A percentile compares a stretch with the other conserved stretches of the same genome.
phyloP scores from a whole-genome alignment of 2,113 vertebrate genomes.

The Hiodon alosoides region DNA sequence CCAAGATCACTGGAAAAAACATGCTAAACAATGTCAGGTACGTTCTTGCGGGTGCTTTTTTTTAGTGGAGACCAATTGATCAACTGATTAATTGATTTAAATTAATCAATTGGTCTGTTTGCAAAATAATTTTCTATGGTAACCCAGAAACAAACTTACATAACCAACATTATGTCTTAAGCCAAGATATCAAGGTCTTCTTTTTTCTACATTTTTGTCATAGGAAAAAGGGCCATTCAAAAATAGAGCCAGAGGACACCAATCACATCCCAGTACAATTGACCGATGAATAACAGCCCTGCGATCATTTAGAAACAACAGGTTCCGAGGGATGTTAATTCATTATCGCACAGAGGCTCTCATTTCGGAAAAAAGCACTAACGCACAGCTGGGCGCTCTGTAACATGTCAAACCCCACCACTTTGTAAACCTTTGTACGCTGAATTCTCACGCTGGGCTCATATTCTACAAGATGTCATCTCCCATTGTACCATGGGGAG shows the following conservation, averaged over 20 bases:
- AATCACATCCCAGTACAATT: not conserved
- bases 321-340: not conserved
- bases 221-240: not conserved
- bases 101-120: too few relatives aligned
- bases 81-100: too few relatives aligned
- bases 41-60: not conserved
- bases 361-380: not conserved
- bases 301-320: not conserved
- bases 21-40: not conserved
- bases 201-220: not conserved
- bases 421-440: not conserved
- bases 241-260: not conserved
- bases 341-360: not conserved
- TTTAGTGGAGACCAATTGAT: not conserved
- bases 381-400: not conserved
- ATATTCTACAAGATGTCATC: not conserved
- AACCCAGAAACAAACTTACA: too few relatives aligned
- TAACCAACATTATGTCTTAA: not conserved
- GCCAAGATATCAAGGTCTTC: too few relatives aligned
- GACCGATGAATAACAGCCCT: slow-evolving; percentile 2
- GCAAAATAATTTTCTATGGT: not conserved
- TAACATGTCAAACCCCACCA: not conserved
- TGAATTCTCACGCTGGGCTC: not conserved
- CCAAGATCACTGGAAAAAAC: not conserved
- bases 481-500: slow-evolving; percentile 7